Evolutionary conservation across 2,797 vertebrate species (phyloP).

Genomic region (Catamblyrhynchus diadema): DNA sequence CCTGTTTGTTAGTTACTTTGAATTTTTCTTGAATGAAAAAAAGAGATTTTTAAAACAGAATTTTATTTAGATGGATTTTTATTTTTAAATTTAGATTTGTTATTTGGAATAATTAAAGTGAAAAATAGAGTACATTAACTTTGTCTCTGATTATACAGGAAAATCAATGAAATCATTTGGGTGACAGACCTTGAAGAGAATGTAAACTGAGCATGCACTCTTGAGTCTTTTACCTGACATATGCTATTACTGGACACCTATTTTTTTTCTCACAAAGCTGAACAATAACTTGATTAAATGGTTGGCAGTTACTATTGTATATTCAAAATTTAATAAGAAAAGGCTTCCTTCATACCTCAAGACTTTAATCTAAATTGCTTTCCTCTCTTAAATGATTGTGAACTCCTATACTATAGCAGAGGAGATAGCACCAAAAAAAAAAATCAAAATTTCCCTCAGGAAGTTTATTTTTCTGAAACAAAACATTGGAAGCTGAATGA

Average conservation of each 20-base stretch:
- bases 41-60: background rate
- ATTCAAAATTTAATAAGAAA: constrained; percentile 66
- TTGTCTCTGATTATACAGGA: background rate
- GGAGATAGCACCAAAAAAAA: background rate
- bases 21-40: background rate
- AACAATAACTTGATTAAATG: constrained; percentile 72
- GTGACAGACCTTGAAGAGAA: constrained; percentile 23
- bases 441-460: background rate
- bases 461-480: constrained; percentile 57
- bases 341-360: constrained; percentile 55
- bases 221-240: background rate
- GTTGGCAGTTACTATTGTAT: constrained; percentile 51
- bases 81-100: background rate
- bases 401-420: constrained; percentile 41
- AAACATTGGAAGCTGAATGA: constrained; percentile 40
- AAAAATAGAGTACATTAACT: background rate
- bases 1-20: background rate
- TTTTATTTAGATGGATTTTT: background rate
- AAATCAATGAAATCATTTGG: constrained; percentile 7
- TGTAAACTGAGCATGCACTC: background rate
- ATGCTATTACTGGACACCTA: background rate
- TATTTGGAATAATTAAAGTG: background rate
- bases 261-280: constrained; percentile 36
- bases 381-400: constrained; percentile 54
- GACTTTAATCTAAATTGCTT: constrained; percentile 75